Evolutionary conservation across 2,113 vertebrate species (phyloP), one percentile per base, ranked within the genome.

Genomic region (Caracal caracal): DNA sequence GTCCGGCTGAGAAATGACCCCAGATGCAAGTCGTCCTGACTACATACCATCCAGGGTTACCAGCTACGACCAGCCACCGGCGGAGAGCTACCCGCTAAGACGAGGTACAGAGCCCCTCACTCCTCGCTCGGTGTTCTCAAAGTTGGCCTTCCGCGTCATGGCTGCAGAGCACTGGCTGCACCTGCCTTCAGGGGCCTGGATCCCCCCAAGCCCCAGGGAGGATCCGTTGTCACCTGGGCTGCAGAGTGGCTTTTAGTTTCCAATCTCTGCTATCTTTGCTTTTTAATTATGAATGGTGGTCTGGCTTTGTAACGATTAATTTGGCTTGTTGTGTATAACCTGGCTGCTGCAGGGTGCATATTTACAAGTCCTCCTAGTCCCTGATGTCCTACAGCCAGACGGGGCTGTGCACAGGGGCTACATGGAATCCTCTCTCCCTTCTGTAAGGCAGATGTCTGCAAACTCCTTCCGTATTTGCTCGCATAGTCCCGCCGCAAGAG

Each of bases 241-340:
- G 4, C 80, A 33, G 59, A 37, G 71, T 0, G 84, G 63, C 33
- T 68, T 86, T 90, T 70, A 35, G 68, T 68, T 56, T n/a, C 80
- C 90, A 53, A 68, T 30, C 12, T 51, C 40, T 33, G 37, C 43
- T 51, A 61, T 33, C 61, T 70, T 90, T 87, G 88, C 61, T 53
- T 81, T 92, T 79, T 47, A 87, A 37, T 65, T 94, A 66, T 75
- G 61, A 85, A 73, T 61, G 47, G 10, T 87, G 40, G 65, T 83
- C 84, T 96, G 79, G 59, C 47, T 93, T 71, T 71, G n/a, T 28
- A 82, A 79, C 28, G 63, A 87, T 71, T 78, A 22, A 81, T 76
- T 84, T 66, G 78, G 26, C 79, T 90, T 63, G 61, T 5, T 35
- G 65, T 33, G 26, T 28, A 49, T 70, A 71, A 88, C 53, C 91